Evolutionary conservation across 2,113 vertebrate genomes (phyloP).

Genomic region (Notothenia coriiceps): DNA sequence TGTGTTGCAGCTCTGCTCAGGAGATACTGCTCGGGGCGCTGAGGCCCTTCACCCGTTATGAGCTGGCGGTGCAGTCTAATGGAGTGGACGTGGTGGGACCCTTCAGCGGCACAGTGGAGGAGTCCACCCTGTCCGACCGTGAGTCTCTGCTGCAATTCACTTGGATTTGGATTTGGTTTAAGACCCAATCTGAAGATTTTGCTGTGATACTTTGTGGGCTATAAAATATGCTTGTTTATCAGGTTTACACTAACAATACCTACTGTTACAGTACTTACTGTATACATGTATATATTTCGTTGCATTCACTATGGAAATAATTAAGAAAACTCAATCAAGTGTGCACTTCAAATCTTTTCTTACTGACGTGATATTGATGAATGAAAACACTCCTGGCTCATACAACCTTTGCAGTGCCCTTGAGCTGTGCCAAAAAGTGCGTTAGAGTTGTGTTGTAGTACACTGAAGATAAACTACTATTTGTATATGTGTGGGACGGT

Average conservation of each 20-base stretch:
- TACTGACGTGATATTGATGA: background rate
- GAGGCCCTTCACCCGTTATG: constrained; percentile 95
- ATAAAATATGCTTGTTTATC: background rate
- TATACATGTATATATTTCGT: background rate
- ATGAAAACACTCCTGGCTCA: background rate
- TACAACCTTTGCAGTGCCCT: background rate
- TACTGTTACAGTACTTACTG: background rate
- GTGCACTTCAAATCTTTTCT: background rate
- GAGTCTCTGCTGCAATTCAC: constrained; percentile 74
- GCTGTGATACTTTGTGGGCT: background rate
- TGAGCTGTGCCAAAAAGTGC: background rate
- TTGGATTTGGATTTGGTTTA: background rate
- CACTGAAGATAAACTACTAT: background rate
- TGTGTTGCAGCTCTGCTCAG: constrained; percentile 88
- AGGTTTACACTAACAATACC: background rate
- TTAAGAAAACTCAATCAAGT: background rate
- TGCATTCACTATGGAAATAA: background rate
- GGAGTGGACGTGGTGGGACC: constrained; percentile 90
- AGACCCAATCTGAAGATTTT: background rate
- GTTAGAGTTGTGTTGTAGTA: background rate
- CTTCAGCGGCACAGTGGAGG: constrained; percentile 91
- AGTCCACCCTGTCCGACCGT: constrained; percentile 93
- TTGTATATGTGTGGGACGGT: background rate
- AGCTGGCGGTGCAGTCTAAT: constrained; percentile 96
- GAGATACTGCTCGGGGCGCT: constrained; percentile 91